Evolutionary conservation across 1,140 invertebrate genomes (phyloP).

Genomic region (Asbolus verrucosus): DNA sequence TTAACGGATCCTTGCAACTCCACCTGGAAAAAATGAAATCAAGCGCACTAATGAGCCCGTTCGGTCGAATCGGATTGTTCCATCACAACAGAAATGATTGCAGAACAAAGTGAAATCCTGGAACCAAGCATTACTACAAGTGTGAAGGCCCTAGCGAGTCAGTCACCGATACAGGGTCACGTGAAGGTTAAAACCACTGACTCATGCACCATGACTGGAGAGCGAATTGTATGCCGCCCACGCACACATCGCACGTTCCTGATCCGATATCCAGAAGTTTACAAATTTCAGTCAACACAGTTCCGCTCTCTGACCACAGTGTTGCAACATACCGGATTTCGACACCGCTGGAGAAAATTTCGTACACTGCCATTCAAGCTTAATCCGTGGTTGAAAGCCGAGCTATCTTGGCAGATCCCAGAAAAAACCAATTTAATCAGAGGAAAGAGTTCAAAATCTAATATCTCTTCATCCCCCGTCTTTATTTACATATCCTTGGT

Average conservation of each 20-base stretch:
- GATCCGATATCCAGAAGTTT: no score
- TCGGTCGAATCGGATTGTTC: no score
- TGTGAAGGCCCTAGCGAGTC: conserved; percentile 20
- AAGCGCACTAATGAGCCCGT: no score
- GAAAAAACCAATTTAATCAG: conserved; percentile 39
- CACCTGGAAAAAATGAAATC: no score
- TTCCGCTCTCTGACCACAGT: no score
- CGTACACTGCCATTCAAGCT: conserved; percentile 18
- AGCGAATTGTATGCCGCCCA: no score
- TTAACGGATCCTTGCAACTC: background rate
- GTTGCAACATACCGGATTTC: background rate
- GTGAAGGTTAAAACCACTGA: conserved; percentile 33
- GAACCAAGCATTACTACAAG: conserved; percentile 5
- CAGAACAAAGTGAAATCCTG: background rate
- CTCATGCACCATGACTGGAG: conserved; percentile 27
- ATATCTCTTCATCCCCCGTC: conserved; percentile 6
- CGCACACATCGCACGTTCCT: no score
- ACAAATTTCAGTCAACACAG: no score
- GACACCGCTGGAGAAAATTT: conserved; percentile 1
- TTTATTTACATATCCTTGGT: conserved; percentile 23
- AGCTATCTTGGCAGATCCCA: conserved; percentile 2
- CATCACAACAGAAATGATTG: background rate
- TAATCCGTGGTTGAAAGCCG: conserved; percentile 21
- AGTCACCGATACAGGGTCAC: conserved; percentile 23
- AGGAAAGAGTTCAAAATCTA: conserved; percentile 33